Conservation (phyloP, 2,797 vertebrate genomes). For the Scyliorhinus canicula region DNA sequence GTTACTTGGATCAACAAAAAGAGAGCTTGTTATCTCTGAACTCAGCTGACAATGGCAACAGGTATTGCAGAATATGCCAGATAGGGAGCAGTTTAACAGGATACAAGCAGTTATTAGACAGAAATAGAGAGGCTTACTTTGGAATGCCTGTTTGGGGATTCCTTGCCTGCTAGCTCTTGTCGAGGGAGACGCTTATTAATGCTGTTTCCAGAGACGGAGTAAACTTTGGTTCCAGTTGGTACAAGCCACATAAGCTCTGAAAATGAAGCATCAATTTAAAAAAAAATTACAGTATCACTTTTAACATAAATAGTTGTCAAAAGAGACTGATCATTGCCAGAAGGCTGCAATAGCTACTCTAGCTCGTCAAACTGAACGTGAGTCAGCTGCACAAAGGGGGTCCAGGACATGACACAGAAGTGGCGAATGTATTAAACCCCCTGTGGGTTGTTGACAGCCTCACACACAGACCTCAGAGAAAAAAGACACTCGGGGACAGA, state of each 20-base stretch:
- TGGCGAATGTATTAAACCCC: neutral
- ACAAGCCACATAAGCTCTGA: conserved; percentile 85
- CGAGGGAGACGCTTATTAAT: conserved; percentile 62
- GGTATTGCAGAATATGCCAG: neutral
- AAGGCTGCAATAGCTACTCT: neutral
- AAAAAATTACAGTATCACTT: neutral
- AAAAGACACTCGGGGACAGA: no score
- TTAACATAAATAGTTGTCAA: neutral
- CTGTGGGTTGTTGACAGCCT: no score
- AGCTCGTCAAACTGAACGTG: neutral
- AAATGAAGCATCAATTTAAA: conserved; percentile 37
- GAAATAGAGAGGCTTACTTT: conserved; percentile 61
- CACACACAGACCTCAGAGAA: no score
- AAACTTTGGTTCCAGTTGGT: conserved; percentile 62
- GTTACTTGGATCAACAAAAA: neutral
- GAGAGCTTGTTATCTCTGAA: neutral
- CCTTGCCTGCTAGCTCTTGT: conserved; percentile 73
- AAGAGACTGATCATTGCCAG: neutral
- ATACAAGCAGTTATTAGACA: neutral
- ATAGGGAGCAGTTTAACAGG: neutral
- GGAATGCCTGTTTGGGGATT: conserved; percentile 78
- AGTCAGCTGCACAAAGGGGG: no score
- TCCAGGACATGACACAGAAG: no score
- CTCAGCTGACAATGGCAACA: neutral
- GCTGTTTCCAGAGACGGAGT: conserved; percentile 47